Evolutionary conservation across 2,113 vertebrate species (phyloP).

Genomic region (Maccullochella peelii): DNA sequence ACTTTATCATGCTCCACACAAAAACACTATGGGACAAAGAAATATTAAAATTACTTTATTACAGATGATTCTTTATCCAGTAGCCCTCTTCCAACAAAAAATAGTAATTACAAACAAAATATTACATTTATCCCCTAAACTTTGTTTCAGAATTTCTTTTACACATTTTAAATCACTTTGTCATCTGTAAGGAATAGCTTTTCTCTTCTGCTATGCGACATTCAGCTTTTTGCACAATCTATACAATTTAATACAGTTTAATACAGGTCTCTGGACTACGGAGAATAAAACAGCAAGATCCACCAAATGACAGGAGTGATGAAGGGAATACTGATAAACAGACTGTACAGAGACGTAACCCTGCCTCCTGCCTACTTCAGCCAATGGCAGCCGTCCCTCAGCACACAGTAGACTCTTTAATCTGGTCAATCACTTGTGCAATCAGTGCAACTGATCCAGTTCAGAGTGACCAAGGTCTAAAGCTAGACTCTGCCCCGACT

Average conservation of each 20-base stretch:
- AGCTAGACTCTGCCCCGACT: slow-evolving; percentile 68
- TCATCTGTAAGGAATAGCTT: slow-evolving; percentile 79
- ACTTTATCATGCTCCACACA: slow-evolving; percentile 12
- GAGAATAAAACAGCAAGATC: slow-evolving; percentile 77
- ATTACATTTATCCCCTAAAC: slow-evolving; percentile 93
- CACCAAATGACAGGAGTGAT: slow-evolving; percentile 76
- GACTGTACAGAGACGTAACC: slow-evolving; percentile 90
- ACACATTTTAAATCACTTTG: slow-evolving; percentile 81
- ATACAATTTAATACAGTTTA: slow-evolving; percentile 99
- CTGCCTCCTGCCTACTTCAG: slow-evolving; percentile 61
- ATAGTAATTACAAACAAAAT: slow-evolving; percentile 99
- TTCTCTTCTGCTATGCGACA: slow-evolving; percentile 88
- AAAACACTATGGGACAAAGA: slow-evolving; percentile 43
- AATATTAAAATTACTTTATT: slow-evolving; percentile 99
- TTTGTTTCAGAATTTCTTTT: slow-evolving; percentile 81
- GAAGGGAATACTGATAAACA: slow-evolving; percentile 94
- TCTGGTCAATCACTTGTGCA: slow-evolving; percentile 80
- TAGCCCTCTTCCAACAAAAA: slow-evolving; percentile 97
- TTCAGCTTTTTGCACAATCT: slow-evolving; percentile 95
- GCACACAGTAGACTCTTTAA: slow-evolving; percentile 68
- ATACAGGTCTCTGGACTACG: slow-evolving; percentile 93
- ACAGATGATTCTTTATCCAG: slow-evolving; percentile 99
- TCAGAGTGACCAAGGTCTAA: slow-evolving; percentile 75
- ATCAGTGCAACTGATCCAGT: slow-evolving; percentile 80
- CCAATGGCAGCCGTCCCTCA: slow-evolving; percentile 63